Conservation (phyloP, 1,140 invertebrate genomes). For the Antheraea mylitta region DNA sequence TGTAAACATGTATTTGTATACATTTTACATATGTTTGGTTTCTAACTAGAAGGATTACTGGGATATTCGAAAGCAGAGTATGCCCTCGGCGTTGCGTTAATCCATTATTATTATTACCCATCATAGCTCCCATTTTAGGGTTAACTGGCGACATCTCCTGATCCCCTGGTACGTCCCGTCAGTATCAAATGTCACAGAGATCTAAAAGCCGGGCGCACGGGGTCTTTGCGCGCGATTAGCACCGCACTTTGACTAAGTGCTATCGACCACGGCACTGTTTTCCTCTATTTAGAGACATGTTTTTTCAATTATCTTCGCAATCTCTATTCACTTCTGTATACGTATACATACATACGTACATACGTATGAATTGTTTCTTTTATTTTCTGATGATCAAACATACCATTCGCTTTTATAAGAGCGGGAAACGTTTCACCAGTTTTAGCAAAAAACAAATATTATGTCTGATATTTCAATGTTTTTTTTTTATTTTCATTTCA, state of each 20-base stretch:
- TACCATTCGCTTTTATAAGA: too few relatives aligned
- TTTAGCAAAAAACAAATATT: too few relatives aligned
- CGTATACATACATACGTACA: too few relatives aligned
- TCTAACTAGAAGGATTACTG: not conserved
- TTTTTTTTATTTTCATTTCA: too few relatives aligned
- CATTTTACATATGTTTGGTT: not conserved
- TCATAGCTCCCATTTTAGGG: conserved; percentile 61
- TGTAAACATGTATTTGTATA: too few relatives aligned
- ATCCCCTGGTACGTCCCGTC: conserved; percentile 51
- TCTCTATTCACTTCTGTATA: not conserved
- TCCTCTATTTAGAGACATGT: too few relatives aligned
- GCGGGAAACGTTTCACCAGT: too few relatives aligned
- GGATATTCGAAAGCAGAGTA: not conserved
- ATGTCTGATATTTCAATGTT: too few relatives aligned
- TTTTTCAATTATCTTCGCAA: not conserved
- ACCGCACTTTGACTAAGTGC: not conserved
- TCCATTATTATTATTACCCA: conserved; percentile 63
- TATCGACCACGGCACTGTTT: too few relatives aligned
- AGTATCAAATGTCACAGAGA: conserved; percentile 63
- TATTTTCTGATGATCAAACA: too few relatives aligned
- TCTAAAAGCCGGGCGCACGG: conserved; percentile 38
- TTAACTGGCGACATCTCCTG: conserved; percentile 58
- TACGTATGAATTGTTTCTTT: not conserved
- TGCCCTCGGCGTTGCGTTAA: conserved; percentile 41
- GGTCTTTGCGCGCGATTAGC: conserved; percentile 41